phyloP scores from a whole-genome alignment of 2,888 invertebrate genomes.

The Phanerotoma sp. region DNA sequence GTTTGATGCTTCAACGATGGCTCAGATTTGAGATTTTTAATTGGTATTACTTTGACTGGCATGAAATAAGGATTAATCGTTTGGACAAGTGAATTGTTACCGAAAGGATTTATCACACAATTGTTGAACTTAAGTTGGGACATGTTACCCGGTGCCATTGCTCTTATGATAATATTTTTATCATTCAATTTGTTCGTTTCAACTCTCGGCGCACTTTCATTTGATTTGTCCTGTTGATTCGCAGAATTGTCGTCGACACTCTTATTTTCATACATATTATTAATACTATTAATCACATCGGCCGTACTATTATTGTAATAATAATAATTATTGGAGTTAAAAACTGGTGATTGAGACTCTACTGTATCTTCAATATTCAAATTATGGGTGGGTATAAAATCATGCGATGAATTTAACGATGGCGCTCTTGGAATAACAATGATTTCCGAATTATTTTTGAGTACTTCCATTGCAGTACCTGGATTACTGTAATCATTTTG shows the following conservation, averaged over 20 bases:
- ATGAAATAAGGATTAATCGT: conserved; percentile 45
- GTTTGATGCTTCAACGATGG: conserved; percentile 49
- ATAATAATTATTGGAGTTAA: conserved; percentile 23
- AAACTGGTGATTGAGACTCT: too few species aligned
- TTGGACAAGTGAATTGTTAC: too few species aligned
- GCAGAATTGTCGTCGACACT: neutral
- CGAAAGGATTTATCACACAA: conserved; percentile 32
- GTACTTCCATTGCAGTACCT: conserved; percentile 42
- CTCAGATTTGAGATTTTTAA: conserved; percentile 47
- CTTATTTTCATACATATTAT: too few species aligned
- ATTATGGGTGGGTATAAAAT: neutral
- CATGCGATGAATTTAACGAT: conserved; percentile 19
- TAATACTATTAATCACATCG: too few species aligned
- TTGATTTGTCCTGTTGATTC: too few species aligned
- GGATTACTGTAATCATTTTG: conserved; percentile 46
- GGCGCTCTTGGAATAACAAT: conserved; percentile 47
- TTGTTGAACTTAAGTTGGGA: conserved; percentile 2
- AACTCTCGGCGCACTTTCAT: too few species aligned
- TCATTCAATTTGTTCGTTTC: too few species aligned
- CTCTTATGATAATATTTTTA: too few species aligned
- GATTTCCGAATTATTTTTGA: conserved; percentile 49
- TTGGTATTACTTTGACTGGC: conserved; percentile 51
- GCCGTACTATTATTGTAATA: too few species aligned
- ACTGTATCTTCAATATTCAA: conserved; percentile 8
- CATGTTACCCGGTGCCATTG: neutral